A percentile compares a stretch with the other conserved stretches of the same genome.
phyloP scores from a whole-genome alignment of 2,888 invertebrate genomes.

The Ceriagrion tenellum region DNA sequence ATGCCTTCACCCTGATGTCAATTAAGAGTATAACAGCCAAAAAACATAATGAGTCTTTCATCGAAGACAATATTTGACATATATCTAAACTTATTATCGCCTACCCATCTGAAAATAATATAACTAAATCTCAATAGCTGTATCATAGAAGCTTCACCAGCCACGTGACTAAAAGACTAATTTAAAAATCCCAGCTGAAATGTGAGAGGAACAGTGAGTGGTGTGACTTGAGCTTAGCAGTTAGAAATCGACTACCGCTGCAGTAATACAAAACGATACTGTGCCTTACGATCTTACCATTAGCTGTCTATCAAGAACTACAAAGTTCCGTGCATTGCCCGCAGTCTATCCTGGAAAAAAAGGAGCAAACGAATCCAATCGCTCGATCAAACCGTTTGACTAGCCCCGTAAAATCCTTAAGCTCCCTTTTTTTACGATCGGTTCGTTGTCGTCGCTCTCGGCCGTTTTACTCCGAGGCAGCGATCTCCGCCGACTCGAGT shows the following conservation, averaged over 20 bases:
- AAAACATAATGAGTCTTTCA: too few relatives aligned
- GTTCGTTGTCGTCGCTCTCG: background rate
- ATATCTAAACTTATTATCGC: too few relatives aligned
- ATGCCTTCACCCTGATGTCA: too few relatives aligned
- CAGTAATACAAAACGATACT: background rate
- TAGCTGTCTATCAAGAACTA: background rate
- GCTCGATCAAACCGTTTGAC: background rate
- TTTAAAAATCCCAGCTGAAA: too few relatives aligned
- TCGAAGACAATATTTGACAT: too few relatives aligned
- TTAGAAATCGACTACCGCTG: background rate
- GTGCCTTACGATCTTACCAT: background rate
- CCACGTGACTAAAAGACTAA: too few relatives aligned
- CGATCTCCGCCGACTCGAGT: background rate
- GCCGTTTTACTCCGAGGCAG: conserved; percentile 6
- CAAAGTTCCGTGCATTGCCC: background rate
- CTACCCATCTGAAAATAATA: too few relatives aligned
- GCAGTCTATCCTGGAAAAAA: background rate
- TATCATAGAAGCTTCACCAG: too few relatives aligned
- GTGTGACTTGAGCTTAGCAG: background rate
- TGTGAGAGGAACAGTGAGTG: too few relatives aligned
- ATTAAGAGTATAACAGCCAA: too few relatives aligned
- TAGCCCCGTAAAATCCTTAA: background rate
- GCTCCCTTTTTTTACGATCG: background rate
- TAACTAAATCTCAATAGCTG: too few relatives aligned
- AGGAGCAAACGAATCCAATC: background rate